These are phyloP conservation scores for Eurytoma adleriae DNA, from an alignment of 2,888 invertebrate species.

Conservation along the genomic window DNA sequence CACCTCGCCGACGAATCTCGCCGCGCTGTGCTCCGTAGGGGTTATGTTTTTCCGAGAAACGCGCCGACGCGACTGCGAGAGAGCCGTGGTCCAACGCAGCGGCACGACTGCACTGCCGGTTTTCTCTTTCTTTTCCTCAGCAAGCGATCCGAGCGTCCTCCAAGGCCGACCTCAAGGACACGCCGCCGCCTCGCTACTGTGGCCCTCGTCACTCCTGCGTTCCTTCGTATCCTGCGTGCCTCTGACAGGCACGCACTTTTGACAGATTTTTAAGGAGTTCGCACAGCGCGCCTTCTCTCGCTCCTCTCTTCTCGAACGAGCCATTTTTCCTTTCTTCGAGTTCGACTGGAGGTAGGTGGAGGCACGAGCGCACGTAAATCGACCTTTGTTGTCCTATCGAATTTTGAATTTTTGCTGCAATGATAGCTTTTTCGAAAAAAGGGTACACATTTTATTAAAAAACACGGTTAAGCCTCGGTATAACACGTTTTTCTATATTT, in stretches of 20 bases:
- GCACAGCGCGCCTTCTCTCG: slow-evolving; percentile 1
- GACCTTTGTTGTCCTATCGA: not conserved
- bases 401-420: too few relatives aligned
- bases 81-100: not conserved
- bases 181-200: not conserved
- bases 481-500: too few relatives aligned
- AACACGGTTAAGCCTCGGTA: too few relatives aligned
- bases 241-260: slow-evolving; percentile 14
- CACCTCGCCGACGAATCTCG: not conserved
- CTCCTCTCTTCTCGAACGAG: not conserved
- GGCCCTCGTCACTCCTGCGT: not conserved
- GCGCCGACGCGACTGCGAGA: not conserved
- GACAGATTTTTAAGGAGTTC: slow-evolving; percentile 26
- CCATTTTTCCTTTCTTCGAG: not conserved
- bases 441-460: too few relatives aligned
- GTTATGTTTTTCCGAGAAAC: slow-evolving; percentile 41
- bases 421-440: too few relatives aligned
- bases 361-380: not conserved
- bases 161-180: slow-evolving; percentile 39
- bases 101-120: not conserved
- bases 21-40: slow-evolving; percentile 11
- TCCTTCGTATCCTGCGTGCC: not conserved
- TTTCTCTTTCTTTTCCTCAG: not conserved
- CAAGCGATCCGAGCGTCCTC: not conserved
- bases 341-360: not conserved